These are phyloP conservation scores for Orchestes rusci DNA, from an alignment of 2,888 invertebrate species.

Conservation along the genomic window DNA sequence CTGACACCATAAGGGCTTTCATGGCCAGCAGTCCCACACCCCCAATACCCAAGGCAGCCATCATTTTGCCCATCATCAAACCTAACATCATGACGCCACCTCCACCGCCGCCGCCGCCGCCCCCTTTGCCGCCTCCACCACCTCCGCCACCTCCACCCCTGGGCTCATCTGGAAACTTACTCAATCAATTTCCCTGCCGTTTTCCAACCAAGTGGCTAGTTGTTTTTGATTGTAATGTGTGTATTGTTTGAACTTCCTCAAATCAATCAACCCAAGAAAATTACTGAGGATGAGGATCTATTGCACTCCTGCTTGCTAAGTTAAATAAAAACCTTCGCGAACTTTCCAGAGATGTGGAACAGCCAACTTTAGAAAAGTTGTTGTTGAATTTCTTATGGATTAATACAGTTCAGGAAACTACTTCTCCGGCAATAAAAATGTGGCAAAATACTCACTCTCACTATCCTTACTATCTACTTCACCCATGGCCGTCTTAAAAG, in stretches of 20 bases:
- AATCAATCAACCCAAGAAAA: too few relatives aligned
- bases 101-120: slow-evolving; percentile 45
- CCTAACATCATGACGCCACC: slow-evolving; percentile 56
- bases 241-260: too few relatives aligned
- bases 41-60: slow-evolving; percentile 69
- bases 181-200: neutral
- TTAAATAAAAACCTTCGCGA: too few relatives aligned
- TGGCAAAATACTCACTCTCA: slow-evolving; percentile 49
- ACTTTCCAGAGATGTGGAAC: too few relatives aligned
- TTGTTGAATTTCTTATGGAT: neutral
- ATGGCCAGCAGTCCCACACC: slow-evolving; percentile 69
- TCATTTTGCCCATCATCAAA: slow-evolving; percentile 69
- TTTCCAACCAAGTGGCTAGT: too few relatives aligned
- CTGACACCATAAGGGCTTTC: slow-evolving; percentile 57
- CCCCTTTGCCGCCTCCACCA: slow-evolving; percentile 44
- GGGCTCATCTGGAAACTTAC: slow-evolving; percentile 33
- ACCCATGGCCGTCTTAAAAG: slow-evolving; percentile 52
- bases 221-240: neutral
- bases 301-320: too few relatives aligned
- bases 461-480: slow-evolving; percentile 44
- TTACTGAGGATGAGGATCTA: too few relatives aligned
- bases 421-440: neutral
- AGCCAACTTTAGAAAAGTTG: too few relatives aligned
- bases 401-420: neutral
- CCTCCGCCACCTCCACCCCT: slow-evolving; percentile 36